Evolutionary conservation across 1,140 invertebrate species (phyloP).

Genomic region (Apis laboriosa): DNA sequence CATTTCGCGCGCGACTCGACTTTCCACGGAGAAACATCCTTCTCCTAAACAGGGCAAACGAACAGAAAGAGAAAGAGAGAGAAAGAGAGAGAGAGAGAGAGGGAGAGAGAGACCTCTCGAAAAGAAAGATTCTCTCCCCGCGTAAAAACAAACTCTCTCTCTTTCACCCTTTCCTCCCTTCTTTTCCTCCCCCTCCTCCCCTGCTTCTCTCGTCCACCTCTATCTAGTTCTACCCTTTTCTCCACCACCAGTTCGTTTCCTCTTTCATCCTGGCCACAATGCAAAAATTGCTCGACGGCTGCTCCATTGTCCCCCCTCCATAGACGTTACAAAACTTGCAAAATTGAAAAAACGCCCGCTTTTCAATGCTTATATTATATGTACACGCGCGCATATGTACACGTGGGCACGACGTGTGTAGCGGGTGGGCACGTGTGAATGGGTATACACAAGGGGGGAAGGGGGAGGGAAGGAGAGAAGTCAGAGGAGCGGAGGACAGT

Average conservation of each 20-base stretch:
- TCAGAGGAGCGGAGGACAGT: slow-evolving; percentile 1
- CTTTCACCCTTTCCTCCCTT: not conserved
- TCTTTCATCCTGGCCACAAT: slow-evolving; percentile 43
- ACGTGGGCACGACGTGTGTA: not conserved
- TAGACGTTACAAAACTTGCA: slow-evolving; percentile 47
- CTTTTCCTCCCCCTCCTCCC: slow-evolving; percentile 4
- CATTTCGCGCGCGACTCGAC: slow-evolving; percentile 26
- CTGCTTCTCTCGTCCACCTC: slow-evolving; percentile 15
- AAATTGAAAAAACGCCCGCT: slow-evolving; percentile 50
- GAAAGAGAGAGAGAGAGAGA: not conserved
- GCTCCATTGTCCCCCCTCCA: slow-evolving; percentile 31
- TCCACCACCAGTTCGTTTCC: not conserved
- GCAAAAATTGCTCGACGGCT: slow-evolving; percentile 47
- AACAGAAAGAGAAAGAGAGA: not conserved
- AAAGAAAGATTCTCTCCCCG: not conserved
- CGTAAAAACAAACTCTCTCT: not conserved
- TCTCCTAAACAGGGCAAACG: not conserved
- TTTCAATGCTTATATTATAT: slow-evolving; percentile 50
- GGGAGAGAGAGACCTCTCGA: not conserved
- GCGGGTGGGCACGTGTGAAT: not conserved
- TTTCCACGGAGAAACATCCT: slow-evolving; percentile 7
- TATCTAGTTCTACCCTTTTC: not conserved
- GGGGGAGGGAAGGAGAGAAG: not conserved
- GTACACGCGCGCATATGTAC: not conserved
- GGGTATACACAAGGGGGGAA: not conserved